phyloP scores from a whole-genome alignment of 2,113 vertebrate species.

The Chloropsis cyanopogon region DNA sequence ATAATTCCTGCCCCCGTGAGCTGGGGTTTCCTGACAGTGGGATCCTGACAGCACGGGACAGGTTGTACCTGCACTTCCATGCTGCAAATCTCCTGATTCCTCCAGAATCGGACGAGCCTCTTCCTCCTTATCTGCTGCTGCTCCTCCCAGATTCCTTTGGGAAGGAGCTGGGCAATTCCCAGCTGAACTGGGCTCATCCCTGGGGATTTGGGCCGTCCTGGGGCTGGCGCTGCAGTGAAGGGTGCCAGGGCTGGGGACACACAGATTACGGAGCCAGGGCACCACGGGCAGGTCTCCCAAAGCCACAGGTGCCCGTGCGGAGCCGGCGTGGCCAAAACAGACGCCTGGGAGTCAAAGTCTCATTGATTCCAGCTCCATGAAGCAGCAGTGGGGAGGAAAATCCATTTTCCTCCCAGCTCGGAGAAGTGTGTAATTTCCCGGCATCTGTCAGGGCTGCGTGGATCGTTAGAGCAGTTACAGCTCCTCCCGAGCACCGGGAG shows the following conservation, averaged over 20 bases:
- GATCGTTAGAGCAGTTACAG: background rate
- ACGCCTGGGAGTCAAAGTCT: background rate
- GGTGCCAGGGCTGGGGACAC: background rate
- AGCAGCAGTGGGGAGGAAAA: conserved; percentile 21
- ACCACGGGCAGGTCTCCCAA: background rate
- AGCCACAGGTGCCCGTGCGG: accelerated
- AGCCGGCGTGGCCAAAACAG: accelerated
- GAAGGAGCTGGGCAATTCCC: background rate
- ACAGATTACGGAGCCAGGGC: accelerated
- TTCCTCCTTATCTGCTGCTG: background rate
- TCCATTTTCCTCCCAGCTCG: background rate
- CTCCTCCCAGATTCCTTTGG: background rate
- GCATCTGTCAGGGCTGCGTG: background rate
- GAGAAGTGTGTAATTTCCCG: conserved; percentile 3
- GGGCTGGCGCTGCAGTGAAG: too few relatives aligned
- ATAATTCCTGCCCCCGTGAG: background rate
- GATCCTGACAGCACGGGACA: background rate
- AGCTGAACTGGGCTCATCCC: background rate
- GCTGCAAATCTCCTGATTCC: background rate
- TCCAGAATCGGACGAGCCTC: background rate
- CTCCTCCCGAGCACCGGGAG: accelerated
- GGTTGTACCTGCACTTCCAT: background rate
- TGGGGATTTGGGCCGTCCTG: accelerated
- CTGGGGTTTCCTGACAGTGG: background rate
- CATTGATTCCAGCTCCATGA: background rate